These are phyloP conservation scores for Andrena dorsata DNA, from an alignment of 2,888 invertebrate genomes.

Conservation along the genomic window DNA sequence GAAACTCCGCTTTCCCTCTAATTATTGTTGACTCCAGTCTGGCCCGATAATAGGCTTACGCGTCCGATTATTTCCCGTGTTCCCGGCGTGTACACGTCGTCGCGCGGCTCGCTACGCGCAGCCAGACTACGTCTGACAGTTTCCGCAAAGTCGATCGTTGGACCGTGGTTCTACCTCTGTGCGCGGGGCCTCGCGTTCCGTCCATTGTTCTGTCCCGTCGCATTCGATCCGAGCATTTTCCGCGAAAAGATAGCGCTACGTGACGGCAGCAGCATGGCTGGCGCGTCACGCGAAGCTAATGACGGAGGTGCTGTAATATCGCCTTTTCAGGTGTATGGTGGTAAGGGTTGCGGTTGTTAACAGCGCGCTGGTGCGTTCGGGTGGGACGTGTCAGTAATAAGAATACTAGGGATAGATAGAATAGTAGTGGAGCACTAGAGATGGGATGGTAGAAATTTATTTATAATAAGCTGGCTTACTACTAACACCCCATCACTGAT, in stretches of 20 bases:
- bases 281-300: not conserved
- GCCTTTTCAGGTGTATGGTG: too few relatives aligned
- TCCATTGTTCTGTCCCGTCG: conserved; percentile 52
- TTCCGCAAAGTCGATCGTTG: conserved; percentile 55
- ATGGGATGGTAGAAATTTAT: too few relatives aligned
- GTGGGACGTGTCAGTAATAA: too few relatives aligned
- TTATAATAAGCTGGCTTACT: too few relatives aligned
- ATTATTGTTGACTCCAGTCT: conserved; percentile 67
- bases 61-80: conserved; percentile 60
- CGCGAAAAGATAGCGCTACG: conserved; percentile 29
- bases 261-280: not conserved
- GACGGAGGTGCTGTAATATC: not conserved
- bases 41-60: conserved; percentile 67
- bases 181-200: conserved; percentile 24
- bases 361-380: too few relatives aligned
- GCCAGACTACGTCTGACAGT: conserved; percentile 37
- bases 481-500: too few relatives aligned
- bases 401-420: too few relatives aligned
- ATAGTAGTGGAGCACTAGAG: too few relatives aligned
- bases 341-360: too few relatives aligned
- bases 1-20: conserved; percentile 64
- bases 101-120: conserved; percentile 24
- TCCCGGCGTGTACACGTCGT: conserved; percentile 33
- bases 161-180: conserved; percentile 24
- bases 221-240: conserved; percentile 16